These are phyloP conservation scores for Plagodis pulveraria DNA, from an alignment of 2,888 invertebrate species.

Conservation along the genomic window DNA sequence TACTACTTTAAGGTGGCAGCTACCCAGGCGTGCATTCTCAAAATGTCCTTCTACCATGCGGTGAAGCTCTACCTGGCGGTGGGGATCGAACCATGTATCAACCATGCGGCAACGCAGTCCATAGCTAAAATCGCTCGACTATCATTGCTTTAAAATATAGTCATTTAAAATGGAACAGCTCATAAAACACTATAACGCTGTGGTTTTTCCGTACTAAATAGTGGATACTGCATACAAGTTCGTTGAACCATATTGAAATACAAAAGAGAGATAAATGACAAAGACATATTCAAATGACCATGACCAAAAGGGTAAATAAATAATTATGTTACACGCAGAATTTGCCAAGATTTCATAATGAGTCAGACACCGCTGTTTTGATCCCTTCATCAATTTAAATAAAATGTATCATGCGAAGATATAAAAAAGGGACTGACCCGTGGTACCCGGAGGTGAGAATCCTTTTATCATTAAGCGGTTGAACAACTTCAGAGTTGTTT, in stretches of 20 bases:
- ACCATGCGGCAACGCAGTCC: no score
- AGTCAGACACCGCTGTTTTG: slow-evolving; percentile 22
- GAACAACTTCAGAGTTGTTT: slow-evolving; percentile 16
- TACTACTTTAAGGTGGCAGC: no score
- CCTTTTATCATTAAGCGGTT: slow-evolving; percentile 23
- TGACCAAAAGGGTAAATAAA: slow-evolving; percentile 24
- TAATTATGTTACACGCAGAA: slow-evolving; percentile 11
- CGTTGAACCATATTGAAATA: slow-evolving; percentile 11
- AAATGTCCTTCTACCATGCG: no score
- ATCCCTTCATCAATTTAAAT: slow-evolving; percentile 24
- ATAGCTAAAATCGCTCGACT: no score
- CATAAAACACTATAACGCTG: no score
- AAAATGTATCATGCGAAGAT: slow-evolving; percentile 20
- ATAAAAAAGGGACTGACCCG: slow-evolving; percentile 28
- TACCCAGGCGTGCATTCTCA: no score
- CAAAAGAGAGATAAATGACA: slow-evolving; percentile 2
- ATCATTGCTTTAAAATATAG: no score
- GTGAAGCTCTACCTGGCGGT: no score
- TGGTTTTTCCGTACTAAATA: no score
- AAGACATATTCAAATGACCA: slow-evolving; percentile 6
- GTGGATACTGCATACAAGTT: not conserved
- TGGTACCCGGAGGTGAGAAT: slow-evolving; percentile 22
- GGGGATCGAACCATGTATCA: no score
- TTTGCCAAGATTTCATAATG: slow-evolving; percentile 16
- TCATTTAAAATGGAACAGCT: no score